Base-by-base conservation (phyloP, 2,888 invertebrate species). In the Epicampocera succincta region DNA sequence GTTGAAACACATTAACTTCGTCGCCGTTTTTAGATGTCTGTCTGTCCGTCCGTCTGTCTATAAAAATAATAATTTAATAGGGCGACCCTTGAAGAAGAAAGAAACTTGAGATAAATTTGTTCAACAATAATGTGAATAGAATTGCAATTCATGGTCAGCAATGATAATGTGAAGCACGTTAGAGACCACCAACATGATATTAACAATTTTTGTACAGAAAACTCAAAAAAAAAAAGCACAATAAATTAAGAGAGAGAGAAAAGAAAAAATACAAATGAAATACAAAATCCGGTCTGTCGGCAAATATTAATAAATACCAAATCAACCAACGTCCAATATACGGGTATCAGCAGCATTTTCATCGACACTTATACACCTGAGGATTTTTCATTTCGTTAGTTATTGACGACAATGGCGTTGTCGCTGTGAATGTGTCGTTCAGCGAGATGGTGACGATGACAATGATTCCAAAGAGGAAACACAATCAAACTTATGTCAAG, bases 121-220 rank as follows among this genome's bases (percentile, higher is more conserved):
- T 48, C 17, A 12, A 52, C 29, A 50, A 38, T 42, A 11, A 58
- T 80, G 54, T 48, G 63, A 65, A 63, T 58, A 80, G 77, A 83
- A 79, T 84, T 84, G 80, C 84, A 84, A 85, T 76, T 85, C 83
- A 84, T 85, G 78, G 25, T 60, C 78, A 83, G 78, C 81, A 85
- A 81, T 33, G 33, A 33, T 83, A 84, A 82, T 84, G 77, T 50
- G 78, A 71, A 72, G 56, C 78, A 83, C 80, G 74, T 80, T 74
- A 56, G 79, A 84, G 83, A 84, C 83, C 84, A 85, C 84, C 84
- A 83, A 66, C 84, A 73, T 65, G 52, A 68, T 73, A 66, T 54
- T 42, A 44, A 44, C 6, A n/a, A 50, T 65, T 50, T 42, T 33
- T 68, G 13, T 60, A 40, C 52, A 15, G n/a, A 50, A 15, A 17